Conservation (phyloP, 2,888 invertebrate genomes). For the Drosophila kokeensis region DNA sequence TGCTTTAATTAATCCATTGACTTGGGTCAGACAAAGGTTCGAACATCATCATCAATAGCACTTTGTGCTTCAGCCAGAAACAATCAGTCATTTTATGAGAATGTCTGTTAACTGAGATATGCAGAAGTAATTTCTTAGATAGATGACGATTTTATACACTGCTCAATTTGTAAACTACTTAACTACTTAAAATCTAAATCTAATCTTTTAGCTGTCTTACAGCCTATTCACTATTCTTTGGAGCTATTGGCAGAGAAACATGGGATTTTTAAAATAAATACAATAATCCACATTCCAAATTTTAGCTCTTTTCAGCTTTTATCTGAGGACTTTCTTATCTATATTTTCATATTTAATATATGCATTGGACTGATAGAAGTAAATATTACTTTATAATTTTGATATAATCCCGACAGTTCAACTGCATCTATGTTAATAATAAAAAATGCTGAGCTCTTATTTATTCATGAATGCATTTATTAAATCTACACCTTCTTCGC, state of each 20-base stretch:
- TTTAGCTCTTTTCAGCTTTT: not conserved
- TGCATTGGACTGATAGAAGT: not conserved
- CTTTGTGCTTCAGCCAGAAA: constrained; percentile 22
- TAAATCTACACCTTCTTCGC: constrained; percentile 14
- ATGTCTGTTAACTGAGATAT: not conserved
- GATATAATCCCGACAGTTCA: not conserved
- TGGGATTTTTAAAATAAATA: not conserved
- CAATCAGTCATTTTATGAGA: constrained; percentile 37
- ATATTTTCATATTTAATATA: not conserved
- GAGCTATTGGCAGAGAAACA: not conserved
- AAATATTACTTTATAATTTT: not conserved
- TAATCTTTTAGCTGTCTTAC: not conserved
- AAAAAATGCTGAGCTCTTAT: constrained; percentile 7
- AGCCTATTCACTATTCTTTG: not conserved
- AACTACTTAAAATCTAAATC: not conserved
- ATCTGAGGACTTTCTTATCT: not conserved
- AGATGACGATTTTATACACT: not conserved
- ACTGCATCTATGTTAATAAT: not conserved
- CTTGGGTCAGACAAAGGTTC: constrained; percentile 46
- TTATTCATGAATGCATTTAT: constrained; percentile 37
- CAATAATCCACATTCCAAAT: not conserved
- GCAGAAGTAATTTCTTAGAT: not conserved
- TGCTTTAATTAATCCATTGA: constrained; percentile 64
- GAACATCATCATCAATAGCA: constrained; percentile 46
- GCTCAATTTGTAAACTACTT: not conserved